phyloP scores from a whole-genome alignment of 2,797 vertebrate species.

The Merluccius polli region DNA sequence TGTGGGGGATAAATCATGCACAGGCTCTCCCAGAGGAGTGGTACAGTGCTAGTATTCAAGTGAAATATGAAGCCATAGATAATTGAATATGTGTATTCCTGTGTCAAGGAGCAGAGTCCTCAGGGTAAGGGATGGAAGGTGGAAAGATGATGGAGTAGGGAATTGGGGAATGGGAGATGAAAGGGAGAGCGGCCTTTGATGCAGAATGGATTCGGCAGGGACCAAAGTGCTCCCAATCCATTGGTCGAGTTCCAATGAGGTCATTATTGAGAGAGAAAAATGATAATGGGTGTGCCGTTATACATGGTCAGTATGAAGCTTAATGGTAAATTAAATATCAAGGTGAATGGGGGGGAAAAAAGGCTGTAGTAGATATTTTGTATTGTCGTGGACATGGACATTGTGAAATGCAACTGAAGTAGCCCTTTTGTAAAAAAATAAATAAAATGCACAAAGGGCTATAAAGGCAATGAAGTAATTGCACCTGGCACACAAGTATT shows the following conservation, averaged over 20 bases:
- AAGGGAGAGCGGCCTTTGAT: constrained; percentile 28
- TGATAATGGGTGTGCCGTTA: constrained; percentile 6
- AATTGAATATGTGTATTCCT: constrained; percentile 58
- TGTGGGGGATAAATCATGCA: constrained; percentile 55
- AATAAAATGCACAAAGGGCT: not conserved
- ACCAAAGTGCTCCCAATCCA: not conserved
- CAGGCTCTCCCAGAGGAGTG: constrained; percentile 44
- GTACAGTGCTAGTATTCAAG: constrained; percentile 55
- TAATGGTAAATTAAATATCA: constrained; percentile 3
- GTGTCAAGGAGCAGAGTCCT: constrained; percentile 48
- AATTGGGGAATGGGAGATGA: constrained; percentile 34
- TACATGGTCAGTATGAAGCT: constrained; percentile 2
- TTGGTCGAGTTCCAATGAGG: constrained; percentile 3
- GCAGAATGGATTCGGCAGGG: constrained; percentile 30
- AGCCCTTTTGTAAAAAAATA: not conserved
- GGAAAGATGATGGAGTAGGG: constrained; percentile 39
- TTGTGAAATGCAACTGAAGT: not conserved
- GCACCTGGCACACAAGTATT: not conserved
- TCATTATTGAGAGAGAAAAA: constrained; percentile 7
- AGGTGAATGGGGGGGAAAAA: not conserved
- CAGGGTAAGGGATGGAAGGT: constrained; percentile 33
- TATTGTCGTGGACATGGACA: not conserved
- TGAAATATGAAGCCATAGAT: constrained; percentile 62
- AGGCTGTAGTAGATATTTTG: not conserved
- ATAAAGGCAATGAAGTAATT: not conserved